Evolutionary conservation across 2,797 vertebrate genomes (phyloP).

Genomic region (Florisuga fusca): DNA sequence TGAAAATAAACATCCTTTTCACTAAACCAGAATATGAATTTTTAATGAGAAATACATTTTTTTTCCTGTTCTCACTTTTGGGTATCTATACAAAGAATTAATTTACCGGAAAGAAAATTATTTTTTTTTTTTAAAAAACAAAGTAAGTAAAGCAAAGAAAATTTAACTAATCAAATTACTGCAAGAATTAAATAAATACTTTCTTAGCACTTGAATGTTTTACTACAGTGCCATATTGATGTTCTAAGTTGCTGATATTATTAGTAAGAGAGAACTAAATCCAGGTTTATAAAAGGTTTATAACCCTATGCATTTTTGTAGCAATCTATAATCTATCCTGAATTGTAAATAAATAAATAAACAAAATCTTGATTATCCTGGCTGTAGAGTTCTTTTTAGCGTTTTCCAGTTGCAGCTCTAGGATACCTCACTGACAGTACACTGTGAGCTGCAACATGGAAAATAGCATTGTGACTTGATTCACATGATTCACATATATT

Average conservation of each 20-base stretch:
- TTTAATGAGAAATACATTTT: not conserved
- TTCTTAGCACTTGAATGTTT: not conserved
- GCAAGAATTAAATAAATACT: not conserved
- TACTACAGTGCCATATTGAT: not conserved
- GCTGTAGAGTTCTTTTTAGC: not conserved
- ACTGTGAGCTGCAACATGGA: not conserved
- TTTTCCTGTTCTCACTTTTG: not conserved
- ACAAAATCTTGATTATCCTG: not conserved
- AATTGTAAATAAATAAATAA: not conserved
- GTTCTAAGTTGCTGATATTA: not conserved
- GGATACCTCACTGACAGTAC: not conserved
- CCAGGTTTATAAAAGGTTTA: not conserved
- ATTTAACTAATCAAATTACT: constrained; percentile 4
- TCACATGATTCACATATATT: not conserved
- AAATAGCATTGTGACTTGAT: not conserved
- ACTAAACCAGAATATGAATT: not conserved
- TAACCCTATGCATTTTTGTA: not conserved
- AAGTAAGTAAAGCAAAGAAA: not conserved
- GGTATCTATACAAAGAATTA: not conserved
- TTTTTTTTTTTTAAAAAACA: not conserved
- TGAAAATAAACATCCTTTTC: not conserved
- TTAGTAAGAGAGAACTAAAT: not conserved
- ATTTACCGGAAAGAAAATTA: not conserved
- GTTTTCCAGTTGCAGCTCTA: not conserved
- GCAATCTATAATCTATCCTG: not conserved